Percentiles rank a stretch among this genome's conserved stretches.
These are phyloP conservation scores for Pollenia angustigena DNA, from an alignment of 2,888 invertebrate genomes.

Conservation along the genomic window DNA sequence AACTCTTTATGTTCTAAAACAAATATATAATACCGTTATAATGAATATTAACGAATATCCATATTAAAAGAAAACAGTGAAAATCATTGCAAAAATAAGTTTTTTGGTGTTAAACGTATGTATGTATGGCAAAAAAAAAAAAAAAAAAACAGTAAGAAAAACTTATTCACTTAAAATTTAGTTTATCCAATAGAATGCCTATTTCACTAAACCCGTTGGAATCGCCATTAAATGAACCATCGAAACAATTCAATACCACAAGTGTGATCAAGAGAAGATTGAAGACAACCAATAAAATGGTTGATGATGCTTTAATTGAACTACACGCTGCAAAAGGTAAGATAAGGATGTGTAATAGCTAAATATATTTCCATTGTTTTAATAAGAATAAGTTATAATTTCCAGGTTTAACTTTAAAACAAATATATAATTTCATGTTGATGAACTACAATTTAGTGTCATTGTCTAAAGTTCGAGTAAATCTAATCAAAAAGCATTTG, in stretches of 20 bases:
- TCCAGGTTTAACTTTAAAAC: conserved; percentile 34
- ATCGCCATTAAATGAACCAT: neutral
- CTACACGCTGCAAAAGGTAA: conserved; percentile 49
- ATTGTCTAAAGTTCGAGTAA: neutral
- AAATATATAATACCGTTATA: conserved; percentile 19
- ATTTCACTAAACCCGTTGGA: neutral
- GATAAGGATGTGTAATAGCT: neutral
- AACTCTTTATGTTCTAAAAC: neutral
- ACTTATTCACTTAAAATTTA: neutral
- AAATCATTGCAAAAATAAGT: neutral
- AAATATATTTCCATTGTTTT: neutral
- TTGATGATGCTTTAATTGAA: conserved; percentile 39
- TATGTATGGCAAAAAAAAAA: neutral
- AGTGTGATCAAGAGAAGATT: neutral
- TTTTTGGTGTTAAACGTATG: neutral
- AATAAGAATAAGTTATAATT: neutral
- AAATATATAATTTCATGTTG: conserved; percentile 25
- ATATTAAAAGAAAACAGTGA: neutral
- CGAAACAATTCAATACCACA: neutral
- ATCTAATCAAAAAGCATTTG: conserved; percentile 44
- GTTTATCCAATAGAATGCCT: conserved; percentile 20
- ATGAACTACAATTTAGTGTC: conserved; percentile 10
- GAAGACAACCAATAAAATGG: conserved; percentile 51
- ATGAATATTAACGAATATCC: neutral
- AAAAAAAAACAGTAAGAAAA: neutral